phyloP scores from a whole-genome alignment of 2,797 vertebrate genomes.

The Champsocephalus esox region DNA sequence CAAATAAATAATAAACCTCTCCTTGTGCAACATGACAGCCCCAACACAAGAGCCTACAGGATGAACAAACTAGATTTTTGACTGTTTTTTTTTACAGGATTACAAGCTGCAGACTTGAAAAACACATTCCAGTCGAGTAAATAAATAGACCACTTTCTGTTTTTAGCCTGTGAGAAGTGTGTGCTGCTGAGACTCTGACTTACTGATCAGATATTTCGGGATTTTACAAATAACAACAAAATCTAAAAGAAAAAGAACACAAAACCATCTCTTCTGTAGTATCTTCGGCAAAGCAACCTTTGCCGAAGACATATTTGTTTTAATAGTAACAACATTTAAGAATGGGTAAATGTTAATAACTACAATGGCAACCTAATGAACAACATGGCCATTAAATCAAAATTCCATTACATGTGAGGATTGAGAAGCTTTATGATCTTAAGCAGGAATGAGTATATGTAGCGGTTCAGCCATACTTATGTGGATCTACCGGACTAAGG shows the following conservation, averaged over 20 bases:
- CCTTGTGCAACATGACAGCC: slow-evolving; percentile 38
- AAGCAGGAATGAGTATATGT: no score
- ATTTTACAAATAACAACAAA: slow-evolving; percentile 1
- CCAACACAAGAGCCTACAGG: slow-evolving; percentile 36
- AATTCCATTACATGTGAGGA: no score
- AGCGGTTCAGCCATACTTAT: no score
- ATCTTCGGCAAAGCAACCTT: background rate
- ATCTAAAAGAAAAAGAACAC: background rate
- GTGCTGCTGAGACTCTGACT: slow-evolving; percentile 7
- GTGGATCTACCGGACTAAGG: no score
- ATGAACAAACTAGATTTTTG: slow-evolving; percentile 27
- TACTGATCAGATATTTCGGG: slow-evolving; percentile 13
- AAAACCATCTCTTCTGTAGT: slow-evolving; percentile 8
- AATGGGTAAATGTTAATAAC: background rate
- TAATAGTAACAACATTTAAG: background rate
- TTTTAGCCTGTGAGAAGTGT: slow-evolving; percentile 22
- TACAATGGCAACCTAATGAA: no score
- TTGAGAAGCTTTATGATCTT: no score
- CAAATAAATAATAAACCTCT: slow-evolving; percentile 66
- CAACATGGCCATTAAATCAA: no score
- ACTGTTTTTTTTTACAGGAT: slow-evolving; percentile 23
- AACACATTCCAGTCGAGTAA: slow-evolving; percentile 14
- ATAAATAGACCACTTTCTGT: slow-evolving; percentile 20
- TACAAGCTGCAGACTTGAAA: slow-evolving; percentile 26
- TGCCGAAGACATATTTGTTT: background rate